Evolutionary conservation across 2,888 invertebrate species (phyloP), one percentile per base, ranked within the genome.

Genomic region (Agrotis exclamationis): DNA sequence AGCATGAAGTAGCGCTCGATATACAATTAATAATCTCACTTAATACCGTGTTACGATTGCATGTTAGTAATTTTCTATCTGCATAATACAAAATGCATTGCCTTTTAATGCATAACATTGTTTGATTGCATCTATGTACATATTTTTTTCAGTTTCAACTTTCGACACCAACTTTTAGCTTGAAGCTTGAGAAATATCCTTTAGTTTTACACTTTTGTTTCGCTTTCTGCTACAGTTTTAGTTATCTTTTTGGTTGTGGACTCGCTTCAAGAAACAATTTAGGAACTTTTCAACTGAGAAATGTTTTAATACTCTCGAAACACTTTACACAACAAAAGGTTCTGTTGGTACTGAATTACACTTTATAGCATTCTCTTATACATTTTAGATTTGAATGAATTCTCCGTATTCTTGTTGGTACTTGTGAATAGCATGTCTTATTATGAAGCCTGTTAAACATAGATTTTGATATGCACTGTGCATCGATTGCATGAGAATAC

Each of bases 1-100:
- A 93, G 95, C 96, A 96, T 96, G 95, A 39, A 89, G 93, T 95
- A 95, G 93, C 89, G 92, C 92, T 93, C 93, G 90, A 90, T 87
- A 90, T 87, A 86, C 83, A 76, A 87, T 87, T 86, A 88, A 88
- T 86, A 83, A 85, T 88, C 85, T 85, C 84, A 85, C 84, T 79
- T 86, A 86, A 86, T 88, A 86, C 85, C 87, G 87, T 87, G 83
- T 87, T 87, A 86, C 80, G 87, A 86, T 84, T 94, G 94, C 94
- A 94, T 94, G 94, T 89, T 91, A 91, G 88, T 80, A 59, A 70
- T 74, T 85, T 79, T 86, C 85, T 87, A 86, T 86, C 84, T 83
- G 86, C 84, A 85, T 88, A 83, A 84, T 82, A 86, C 83, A 79
- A 86, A 82, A 87, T 87, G 88, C 89, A 86, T 88, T 86, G 80